Conservation (phyloP, 2,113 vertebrate genomes). For the Acanthochromis polyacanthus region DNA sequence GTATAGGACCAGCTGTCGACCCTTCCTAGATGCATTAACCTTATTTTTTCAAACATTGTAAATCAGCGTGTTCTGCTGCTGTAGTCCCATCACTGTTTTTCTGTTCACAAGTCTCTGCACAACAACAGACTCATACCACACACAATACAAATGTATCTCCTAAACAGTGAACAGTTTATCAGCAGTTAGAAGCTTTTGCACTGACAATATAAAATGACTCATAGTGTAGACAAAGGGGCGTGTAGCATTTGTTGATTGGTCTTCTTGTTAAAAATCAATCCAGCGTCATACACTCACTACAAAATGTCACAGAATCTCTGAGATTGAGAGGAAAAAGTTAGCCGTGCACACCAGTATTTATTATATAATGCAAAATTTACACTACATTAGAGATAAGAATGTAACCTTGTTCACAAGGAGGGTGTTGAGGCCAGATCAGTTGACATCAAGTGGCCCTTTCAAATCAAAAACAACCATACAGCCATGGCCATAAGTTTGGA, state of each 20-base stretch:
- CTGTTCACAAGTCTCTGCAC: neutral
- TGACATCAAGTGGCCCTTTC: neutral
- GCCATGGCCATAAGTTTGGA: too few relatives aligned
- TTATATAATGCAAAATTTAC: neutral
- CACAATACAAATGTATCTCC: neutral
- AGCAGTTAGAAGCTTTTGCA: too few relatives aligned
- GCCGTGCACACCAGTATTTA: neutral
- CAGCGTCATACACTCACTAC: neutral
- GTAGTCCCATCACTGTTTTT: neutral
- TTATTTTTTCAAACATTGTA: neutral
- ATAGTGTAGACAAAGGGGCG: too few relatives aligned
- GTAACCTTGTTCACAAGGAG: neutral
- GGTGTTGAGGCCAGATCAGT: neutral
- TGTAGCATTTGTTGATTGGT: too few relatives aligned
- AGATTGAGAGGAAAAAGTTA: neutral
- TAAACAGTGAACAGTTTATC: too few relatives aligned
- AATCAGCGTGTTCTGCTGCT: neutral
- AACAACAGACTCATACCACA: neutral
- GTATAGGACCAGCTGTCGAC: neutral
- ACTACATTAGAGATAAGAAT: neutral
- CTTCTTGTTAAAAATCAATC: neutral
- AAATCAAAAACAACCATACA: neutral
- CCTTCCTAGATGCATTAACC: neutral
- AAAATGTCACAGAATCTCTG: neutral
- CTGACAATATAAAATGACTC: too few relatives aligned